phyloP scores from a whole-genome alignment of 2,797 vertebrate genomes.

The Sciurus carolinensis region DNA sequence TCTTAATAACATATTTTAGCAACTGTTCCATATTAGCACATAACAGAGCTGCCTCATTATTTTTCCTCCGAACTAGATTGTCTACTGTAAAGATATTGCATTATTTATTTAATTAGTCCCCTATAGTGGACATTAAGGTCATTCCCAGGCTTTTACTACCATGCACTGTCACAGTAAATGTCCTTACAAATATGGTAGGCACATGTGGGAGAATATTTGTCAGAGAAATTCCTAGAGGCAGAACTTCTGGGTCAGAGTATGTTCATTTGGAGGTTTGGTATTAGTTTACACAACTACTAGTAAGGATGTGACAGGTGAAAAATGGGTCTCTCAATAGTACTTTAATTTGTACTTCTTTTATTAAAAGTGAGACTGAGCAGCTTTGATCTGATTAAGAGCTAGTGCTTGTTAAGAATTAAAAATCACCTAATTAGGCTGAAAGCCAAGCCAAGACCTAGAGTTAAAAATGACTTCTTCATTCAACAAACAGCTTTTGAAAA shows the following conservation, averaged over 20 bases:
- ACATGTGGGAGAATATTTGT: background rate
- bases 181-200: background rate
- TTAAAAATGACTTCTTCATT: conserved; percentile 39
- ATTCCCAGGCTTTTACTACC: background rate
- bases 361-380: conserved; percentile 17
- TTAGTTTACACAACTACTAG: background rate
- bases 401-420: conserved; percentile 63
- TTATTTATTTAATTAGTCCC: background rate
- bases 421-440: conserved; percentile 57
- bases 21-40: background rate
- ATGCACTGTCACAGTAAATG: background rate
- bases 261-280: background rate
- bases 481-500: conserved; percentile 17
- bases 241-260: background rate
- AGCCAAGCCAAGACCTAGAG: conserved; percentile 23
- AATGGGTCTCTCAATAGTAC: background rate
- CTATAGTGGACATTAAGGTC: background rate
- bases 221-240: background rate
- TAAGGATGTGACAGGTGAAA: background rate
- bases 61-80: background rate
- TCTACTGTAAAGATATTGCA: background rate
- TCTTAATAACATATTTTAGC: background rate
- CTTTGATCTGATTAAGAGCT: conserved; percentile 64
- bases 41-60: background rate
- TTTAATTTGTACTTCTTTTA: conserved; percentile 62